A percentile compares a stretch with the other conserved stretches of the same genome.
Evolutionary conservation across 2,797 vertebrate genomes (phyloP).

Genomic region (Takifugu rubripes): DNA sequence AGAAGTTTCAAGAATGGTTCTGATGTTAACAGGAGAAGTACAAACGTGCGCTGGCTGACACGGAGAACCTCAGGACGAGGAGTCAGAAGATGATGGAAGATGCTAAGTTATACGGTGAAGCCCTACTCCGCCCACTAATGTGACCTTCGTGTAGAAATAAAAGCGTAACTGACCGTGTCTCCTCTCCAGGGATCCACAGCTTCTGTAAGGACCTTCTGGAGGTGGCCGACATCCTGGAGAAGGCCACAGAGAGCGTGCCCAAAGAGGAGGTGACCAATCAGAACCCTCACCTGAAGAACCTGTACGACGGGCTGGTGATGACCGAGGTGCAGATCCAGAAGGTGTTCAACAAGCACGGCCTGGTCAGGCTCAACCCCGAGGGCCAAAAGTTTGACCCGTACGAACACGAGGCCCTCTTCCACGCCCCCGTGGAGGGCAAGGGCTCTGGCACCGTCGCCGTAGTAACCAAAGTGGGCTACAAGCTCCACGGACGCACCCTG

Average conservation of each 20-base stretch:
- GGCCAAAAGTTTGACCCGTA: conserved; percentile 95
- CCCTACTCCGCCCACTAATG: no score
- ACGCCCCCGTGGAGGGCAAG: conserved; percentile 83
- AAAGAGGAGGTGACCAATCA: conserved; percentile 84
- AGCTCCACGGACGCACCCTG: conserved; percentile 90
- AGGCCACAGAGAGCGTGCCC: conserved; percentile 91
- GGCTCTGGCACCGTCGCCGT: conserved; percentile 87
- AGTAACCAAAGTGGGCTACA: conserved; percentile 95
- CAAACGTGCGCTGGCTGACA: conserved; percentile 91
- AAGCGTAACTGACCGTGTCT: no score
- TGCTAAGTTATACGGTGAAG: conserved; percentile 88
- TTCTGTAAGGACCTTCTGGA: conserved; percentile 98
- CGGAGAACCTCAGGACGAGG: conserved; percentile 91
- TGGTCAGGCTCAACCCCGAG: conserved; percentile 84
- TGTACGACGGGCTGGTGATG: conserved; percentile 93
- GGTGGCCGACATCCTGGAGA: conserved; percentile 94
- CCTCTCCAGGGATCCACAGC: conserved; percentile 85
- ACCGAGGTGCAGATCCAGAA: conserved; percentile 93
- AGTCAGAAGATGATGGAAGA: conserved; percentile 92
- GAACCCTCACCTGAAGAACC: conserved; percentile 93
- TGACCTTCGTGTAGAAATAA: no score
- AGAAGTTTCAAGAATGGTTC: no score
- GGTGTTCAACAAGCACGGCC: conserved; percentile 91
- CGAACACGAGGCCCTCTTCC: conserved; percentile 94
- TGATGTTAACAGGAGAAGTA: conserved; percentile 85